Base-by-base conservation (phyloP, 37 sponge, comb jelly and placozoan genomes). In the Bolinopsis microptera region DNA sequence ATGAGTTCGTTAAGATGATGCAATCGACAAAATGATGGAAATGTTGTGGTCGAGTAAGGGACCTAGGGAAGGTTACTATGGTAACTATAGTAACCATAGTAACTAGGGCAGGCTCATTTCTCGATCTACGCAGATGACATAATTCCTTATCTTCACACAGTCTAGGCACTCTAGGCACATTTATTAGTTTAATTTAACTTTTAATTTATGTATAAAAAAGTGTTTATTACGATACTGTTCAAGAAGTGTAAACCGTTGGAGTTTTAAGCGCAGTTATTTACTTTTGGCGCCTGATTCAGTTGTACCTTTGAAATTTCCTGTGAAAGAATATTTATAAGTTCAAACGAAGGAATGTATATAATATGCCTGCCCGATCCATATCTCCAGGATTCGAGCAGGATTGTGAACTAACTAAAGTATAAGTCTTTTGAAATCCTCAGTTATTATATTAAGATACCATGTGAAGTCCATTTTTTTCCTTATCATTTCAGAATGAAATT, bases 1-100 rank as follows among this genome's bases (percentile, higher is more conserved):
- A 93, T 3, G 95, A 95, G 39, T 95, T 94, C 75, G 93, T 95
- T 9, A 93, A 93, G 38, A 94, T 95, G 95, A 94, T 95, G 94
- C 61, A 92, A 69, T 69, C 94, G 27, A 94, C 48, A 28, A 90
- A 94, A 94, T 75, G 80, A 77, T 77, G 61, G n/a, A n/a, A n/a
- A 48, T 5, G 61, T 48, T 13, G 9, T 48, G 61, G 9, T 18
- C 61, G 61, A 18, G 61, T 5, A 18, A 18, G 61, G 13, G 61
- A 48, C 9, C 13, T 13, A 48, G 61, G 61, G 13, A 18, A 5
- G 5, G 61, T 13, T 48, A 5, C 61, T 48, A 13, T 48, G n/a
- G n/a, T n/a, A n/a, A n/a, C n/a, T n/a, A n/a, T n/a, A n/a, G n/a
- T n/a, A n/a, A n/a, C n/a, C n/a, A n/a, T n/a, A n/a, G n/a, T n/a